Percentiles rank a stretch among this genome's conserved stretches.
Conservation (phyloP, 2,113 vertebrate species). For the Apaloderma vittatum region DNA sequence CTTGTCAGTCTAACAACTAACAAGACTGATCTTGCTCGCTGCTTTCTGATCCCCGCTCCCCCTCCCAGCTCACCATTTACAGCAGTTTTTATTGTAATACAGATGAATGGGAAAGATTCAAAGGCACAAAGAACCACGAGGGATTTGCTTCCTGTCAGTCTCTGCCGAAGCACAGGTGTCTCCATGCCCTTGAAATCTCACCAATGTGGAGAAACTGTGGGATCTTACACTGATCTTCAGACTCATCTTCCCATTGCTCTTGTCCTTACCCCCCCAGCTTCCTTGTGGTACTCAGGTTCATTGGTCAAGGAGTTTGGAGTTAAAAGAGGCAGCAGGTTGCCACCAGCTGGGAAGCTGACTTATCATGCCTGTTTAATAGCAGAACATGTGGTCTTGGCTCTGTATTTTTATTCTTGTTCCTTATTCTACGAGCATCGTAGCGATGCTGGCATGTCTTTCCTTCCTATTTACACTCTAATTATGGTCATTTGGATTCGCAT, state of each 20-base stretch:
- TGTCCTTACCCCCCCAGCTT: neutral
- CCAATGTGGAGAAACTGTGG: neutral
- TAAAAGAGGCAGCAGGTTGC: neutral
- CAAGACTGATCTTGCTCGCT: neutral
- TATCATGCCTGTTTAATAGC: neutral
- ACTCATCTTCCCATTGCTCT: rapidly evolving
- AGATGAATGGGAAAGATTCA: neutral
- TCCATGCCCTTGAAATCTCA: neutral
- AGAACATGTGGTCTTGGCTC: neutral
- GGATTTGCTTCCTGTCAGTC: neutral
- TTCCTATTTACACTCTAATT: neutral
- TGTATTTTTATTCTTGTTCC: neutral
- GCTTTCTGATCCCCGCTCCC: neutral
- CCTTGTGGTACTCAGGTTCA: neutral
- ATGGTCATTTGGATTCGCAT: neutral
- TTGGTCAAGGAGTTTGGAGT: neutral
- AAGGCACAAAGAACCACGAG: neutral
- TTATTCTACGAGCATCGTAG: neutral
- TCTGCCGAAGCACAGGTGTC: neutral
- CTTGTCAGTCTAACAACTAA: neutral
- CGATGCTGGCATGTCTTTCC: neutral
- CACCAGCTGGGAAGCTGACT: neutral
- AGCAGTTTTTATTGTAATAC: neutral
- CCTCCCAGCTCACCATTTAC: neutral
- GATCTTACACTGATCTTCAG: neutral